Conservation (phyloP, 64 coral and sea anemone species). For the Cladopsammia gracilis region DNA sequence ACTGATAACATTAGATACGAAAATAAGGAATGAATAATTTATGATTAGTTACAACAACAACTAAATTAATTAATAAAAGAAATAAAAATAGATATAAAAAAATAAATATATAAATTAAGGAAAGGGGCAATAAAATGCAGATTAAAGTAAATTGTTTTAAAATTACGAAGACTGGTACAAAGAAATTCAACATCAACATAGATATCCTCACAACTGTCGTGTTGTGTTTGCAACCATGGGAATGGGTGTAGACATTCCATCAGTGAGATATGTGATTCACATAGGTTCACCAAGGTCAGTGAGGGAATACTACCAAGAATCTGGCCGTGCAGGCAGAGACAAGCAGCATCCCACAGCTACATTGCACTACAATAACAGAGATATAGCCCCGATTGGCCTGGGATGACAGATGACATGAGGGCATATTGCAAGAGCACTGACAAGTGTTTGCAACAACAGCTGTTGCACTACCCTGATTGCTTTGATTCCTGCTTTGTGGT, state of each 20-base stretch:
- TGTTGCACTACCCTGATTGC: slow-evolving; percentile 46
- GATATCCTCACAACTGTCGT: slow-evolving; percentile 59
- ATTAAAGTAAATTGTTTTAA: no score
- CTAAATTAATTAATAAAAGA: no score
- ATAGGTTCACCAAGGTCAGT: slow-evolving; percentile 19
- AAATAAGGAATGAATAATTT: no score
- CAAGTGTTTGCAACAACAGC: no score
- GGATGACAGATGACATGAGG: slow-evolving; percentile 61
- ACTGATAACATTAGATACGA: no score
- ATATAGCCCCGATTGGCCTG: slow-evolving; percentile 66
- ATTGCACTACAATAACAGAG: slow-evolving; percentile 69
- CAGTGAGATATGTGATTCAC: slow-evolving; percentile 2
- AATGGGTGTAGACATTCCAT: slow-evolving; percentile 45
- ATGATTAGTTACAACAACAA: no score
- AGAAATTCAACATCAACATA: no score
- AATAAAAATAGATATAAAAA: no score
- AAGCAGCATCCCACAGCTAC: slow-evolving; percentile 13
- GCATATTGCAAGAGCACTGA: no score
- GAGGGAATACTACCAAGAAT: slow-evolving; percentile 70
- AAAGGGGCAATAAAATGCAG: no score
- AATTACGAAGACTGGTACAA: no score
- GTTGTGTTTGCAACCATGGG: slow-evolving; percentile 74
- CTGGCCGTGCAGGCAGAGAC: slow-evolving; percentile 53
- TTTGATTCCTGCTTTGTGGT: slow-evolving; percentile 41
- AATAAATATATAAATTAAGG: no score